These are phyloP conservation scores for Ataeniobius toweri DNA, from an alignment of 2,797 vertebrate genomes.

Conservation along the genomic window DNA sequence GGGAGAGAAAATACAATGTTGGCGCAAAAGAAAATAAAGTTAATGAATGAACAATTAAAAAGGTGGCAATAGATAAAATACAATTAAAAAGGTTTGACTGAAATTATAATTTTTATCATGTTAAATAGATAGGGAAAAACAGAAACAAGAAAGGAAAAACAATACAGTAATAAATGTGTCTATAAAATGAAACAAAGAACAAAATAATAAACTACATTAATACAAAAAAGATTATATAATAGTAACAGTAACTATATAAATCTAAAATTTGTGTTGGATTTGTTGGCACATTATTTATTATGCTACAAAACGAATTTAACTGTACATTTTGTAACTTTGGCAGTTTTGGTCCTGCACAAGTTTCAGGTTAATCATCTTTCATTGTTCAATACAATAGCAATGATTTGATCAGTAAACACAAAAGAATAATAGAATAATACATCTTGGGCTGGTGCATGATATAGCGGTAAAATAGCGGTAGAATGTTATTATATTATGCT, in stretches of 20 bases:
- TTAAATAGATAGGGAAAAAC: neutral
- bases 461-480: no score
- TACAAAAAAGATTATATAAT: neutral
- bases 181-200: no score
- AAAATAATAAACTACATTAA: neutral
- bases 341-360: neutral
- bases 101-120: neutral
- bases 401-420: neutral
- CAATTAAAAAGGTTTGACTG: neutral
- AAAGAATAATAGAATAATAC: neutral
- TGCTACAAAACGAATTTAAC: neutral
- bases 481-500: no score
- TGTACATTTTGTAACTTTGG: neutral
- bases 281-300: neutral
- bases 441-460: no score
- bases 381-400: neutral
- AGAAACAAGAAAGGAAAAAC: no score
- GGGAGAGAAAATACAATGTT: neutral
- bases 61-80: neutral
- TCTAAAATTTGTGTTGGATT: neutral
- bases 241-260: neutral
- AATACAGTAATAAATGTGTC: no score
- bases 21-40: neutral
- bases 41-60: neutral
- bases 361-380: neutral